A percentile compares a stretch with the other conserved stretches of the same genome.
phyloP scores from a whole-genome alignment of 2,113 vertebrate species.

The Limanda limanda region DNA sequence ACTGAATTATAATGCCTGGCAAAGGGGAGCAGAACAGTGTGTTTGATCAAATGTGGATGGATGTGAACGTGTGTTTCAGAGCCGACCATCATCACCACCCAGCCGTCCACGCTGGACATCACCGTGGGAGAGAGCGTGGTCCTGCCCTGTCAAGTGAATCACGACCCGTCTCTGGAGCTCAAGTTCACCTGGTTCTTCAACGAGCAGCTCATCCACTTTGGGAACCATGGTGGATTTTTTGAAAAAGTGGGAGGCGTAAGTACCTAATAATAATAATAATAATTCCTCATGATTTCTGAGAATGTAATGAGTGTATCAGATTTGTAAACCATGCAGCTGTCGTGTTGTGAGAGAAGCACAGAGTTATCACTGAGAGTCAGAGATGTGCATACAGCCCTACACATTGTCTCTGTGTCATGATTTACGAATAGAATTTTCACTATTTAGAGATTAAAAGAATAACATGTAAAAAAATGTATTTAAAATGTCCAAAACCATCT shows the following conservation, averaged over 20 bases:
- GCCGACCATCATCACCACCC: slow-evolving; percentile 91
- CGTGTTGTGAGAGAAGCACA: too few relatives aligned
- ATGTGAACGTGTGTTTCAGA: slow-evolving; percentile 81
- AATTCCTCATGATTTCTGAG: not conserved
- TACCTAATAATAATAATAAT: slow-evolving; percentile 35
- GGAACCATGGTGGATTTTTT: slow-evolving; percentile 94
- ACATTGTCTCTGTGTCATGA: too few relatives aligned
- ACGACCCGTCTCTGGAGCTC: slow-evolving; percentile 92
- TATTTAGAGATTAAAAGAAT: too few relatives aligned
- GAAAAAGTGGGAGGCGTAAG: slow-evolving; percentile 98
- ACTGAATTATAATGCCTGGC: slow-evolving; percentile 51
- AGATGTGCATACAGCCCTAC: too few relatives aligned
- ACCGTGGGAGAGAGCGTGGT: slow-evolving; percentile 97
- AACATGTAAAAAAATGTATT: too few relatives aligned
- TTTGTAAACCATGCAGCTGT: slow-evolving; percentile 13
- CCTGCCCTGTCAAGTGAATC: slow-evolving; percentile 93
- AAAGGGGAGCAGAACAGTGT: not conserved
- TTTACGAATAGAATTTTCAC: too few relatives aligned
- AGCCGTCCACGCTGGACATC: slow-evolving; percentile 92
- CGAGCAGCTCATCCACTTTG: slow-evolving; percentile 94
- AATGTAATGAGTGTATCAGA: not conserved
- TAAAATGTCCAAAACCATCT: too few relatives aligned
- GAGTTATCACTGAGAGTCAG: too few relatives aligned
- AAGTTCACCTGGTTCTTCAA: slow-evolving; percentile 97
- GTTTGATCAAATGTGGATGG: slow-evolving; percentile 31